Evolutionary conservation across 2,113 vertebrate genomes (phyloP), one percentile per base, ranked within the genome.

Genomic region (Urocolius indicus): DNA sequence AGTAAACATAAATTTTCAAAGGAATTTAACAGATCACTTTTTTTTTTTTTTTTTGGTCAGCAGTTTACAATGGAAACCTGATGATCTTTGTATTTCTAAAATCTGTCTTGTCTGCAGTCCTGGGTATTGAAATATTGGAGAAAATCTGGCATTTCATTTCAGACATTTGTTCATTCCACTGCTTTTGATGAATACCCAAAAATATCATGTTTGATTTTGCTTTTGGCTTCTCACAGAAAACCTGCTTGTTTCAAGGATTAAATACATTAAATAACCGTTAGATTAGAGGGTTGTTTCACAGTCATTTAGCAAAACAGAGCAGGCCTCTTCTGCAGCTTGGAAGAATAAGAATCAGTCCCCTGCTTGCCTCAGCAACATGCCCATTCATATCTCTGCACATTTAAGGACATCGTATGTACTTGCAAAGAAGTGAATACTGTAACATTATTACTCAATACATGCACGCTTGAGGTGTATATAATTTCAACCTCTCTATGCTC

Each of bases 201-300:
- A 41, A 71, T 83, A 68, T 80, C 69, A 88, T 73, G 22, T 81
- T 78, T 68, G 74, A 82, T 72, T 94, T 86, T 59, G 57, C 84
- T 72, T 84, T 90, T 61, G 58, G 76, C 55, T 68, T 90, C 92
- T 87, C 54, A 18, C 34, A 80, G 45, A 91, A 93, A 87, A 91
- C 51, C 65, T 89, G 45, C 66, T 63, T 93, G 41, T 72, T 93
- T 62, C 80, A 79, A 75, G 41, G 43, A 85, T 87, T 69, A 84
- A 91, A 82, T 41, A 41, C 38, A 41, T 93, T 83, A 90, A 95
- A 76, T 88, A 89, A 73, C 78, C 49, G 51, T 80, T 89, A 76
- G 45, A 77, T 30, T 36, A 84, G 59, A 24, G 5, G 9, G 32
- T 76, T 84, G 41, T 87, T 95, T 93, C 62, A 73, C 27, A 62